phyloP scores from a whole-genome alignment of 23 tunicate species.

The Trididemnum clinides region DNA sequence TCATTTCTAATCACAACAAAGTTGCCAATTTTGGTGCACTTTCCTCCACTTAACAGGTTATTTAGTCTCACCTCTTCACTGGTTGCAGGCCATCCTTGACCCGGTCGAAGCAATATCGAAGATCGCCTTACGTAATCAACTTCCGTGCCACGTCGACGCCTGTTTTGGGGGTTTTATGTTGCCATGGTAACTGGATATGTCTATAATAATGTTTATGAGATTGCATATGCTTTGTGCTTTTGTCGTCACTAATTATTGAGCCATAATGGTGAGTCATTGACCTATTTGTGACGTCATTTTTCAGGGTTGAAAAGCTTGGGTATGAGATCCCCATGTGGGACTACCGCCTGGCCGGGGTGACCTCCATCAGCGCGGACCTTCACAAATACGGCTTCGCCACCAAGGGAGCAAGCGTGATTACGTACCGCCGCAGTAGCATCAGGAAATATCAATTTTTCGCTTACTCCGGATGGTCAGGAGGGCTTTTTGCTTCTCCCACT shows the following conservation, averaged over 20 bases:
- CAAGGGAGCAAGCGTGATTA: constrained; percentile 88
- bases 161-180: constrained; percentile 93
- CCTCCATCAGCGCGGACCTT: constrained; percentile 90
- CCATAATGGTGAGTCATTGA: no score
- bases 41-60: background rate
- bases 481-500: constrained; percentile 93
- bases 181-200: constrained; percentile 74
- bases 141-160: constrained; percentile 93
- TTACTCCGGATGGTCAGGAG: constrained; percentile 85
- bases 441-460: constrained; percentile 85
- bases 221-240: no score
- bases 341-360: constrained; percentile 80
- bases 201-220: no score
- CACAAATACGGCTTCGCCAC: constrained; percentile 94
- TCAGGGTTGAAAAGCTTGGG: constrained; percentile 87
- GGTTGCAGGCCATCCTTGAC: constrained; percentile 77
- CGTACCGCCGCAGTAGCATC: constrained; percentile 64
- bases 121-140: constrained; percentile 49
- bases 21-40: background rate
- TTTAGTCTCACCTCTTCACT: background rate
- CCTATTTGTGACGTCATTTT: no score
- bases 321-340: constrained; percentile 79
- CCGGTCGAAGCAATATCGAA: constrained; percentile 67
- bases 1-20: background rate
- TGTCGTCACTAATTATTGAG: no score